Evolutionary conservation across 1,140 invertebrate genomes (phyloP), one percentile per base, ranked within the genome.

Genomic region (Drosophila sproati): DNA sequence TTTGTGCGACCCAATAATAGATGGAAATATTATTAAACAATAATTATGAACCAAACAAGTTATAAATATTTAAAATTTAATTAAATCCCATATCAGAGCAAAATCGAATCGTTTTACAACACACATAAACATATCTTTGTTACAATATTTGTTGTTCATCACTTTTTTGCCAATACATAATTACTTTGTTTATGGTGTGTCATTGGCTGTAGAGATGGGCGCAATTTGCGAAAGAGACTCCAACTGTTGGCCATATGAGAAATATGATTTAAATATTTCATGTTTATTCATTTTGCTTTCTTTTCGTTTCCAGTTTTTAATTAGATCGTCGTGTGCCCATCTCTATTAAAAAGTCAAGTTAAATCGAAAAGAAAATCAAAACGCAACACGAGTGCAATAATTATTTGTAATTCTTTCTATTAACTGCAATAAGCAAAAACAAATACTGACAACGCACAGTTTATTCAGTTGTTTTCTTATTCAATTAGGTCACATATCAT

Each of bases 351-450:
- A 20, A 28, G 2, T 45, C 41, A 48, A 34, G 4, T 55, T 35
- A 64, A 72, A 82, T 54, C 39, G 54, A 81, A 82, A 43, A 34
- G 45, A 37, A 78, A 89, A 88, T 89, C 85, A 89, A 89, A 85
- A 77, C 56, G 77, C 69, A 88, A 88, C 59, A 66, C 63, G 69
- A 80, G 85, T 89, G 85, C 85, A 89, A 89, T 89, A 89, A 85
- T 77, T 89, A 85, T 73, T 78, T 85, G 54, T 83, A 87, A 77
- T 71, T 71, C 56, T 37, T 55, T 62, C 41, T 56, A 32, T 47
- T 39, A n/a, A 39, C 35, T 63, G 52, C 51, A 62, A 61, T 85
- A 82, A 68, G 68, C 64, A 76, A 71, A 78, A 63, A 68, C 48
- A 60, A 54, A 34, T 20, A 32, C 8, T 50, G 32, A 8, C 32